Conservation (phyloP, 2,888 invertebrate species). For the Lamproptera curius region DNA sequence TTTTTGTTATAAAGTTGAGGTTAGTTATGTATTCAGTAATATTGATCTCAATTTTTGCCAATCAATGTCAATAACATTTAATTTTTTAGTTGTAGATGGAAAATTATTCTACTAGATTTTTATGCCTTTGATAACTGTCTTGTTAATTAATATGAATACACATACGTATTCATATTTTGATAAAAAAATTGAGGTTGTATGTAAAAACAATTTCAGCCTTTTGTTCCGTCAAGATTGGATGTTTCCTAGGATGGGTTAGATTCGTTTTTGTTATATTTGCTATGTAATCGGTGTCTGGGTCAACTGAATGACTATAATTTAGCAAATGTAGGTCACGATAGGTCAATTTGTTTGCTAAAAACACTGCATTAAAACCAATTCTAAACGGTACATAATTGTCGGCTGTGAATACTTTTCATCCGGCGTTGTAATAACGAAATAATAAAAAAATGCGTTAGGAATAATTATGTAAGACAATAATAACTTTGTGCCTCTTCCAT, state of each 20-base stretch:
- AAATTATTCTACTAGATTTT: too few species aligned
- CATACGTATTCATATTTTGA: too few species aligned
- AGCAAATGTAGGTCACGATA: slow-evolving; percentile 14
- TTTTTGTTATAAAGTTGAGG: too few species aligned
- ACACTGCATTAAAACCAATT: slow-evolving; percentile 8
- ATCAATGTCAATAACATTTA: too few species aligned
- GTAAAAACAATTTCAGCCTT: background rate
- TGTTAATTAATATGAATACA: too few species aligned
- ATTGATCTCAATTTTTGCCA: too few species aligned
- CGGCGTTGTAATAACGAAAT: slow-evolving; percentile 3
- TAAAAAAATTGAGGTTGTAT: too few species aligned
- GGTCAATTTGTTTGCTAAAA: slow-evolving; percentile 17
- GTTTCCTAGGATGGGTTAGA: background rate
- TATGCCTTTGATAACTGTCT: too few species aligned
- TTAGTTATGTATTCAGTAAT: too few species aligned
- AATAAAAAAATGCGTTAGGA: background rate
- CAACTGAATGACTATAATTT: slow-evolving; percentile 19
- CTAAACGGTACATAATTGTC: slow-evolving; percentile 15
- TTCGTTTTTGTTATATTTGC: slow-evolving; percentile 9
- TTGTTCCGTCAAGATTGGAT: background rate
- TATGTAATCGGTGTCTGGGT: slow-evolving; percentile 12
- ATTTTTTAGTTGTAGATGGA: too few species aligned
- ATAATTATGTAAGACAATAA: background rate
- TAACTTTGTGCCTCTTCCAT: background rate
- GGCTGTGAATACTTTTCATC: background rate